Evolutionary conservation across 2,113 vertebrate genomes (phyloP).

Genomic region (Scopus umbretta): DNA sequence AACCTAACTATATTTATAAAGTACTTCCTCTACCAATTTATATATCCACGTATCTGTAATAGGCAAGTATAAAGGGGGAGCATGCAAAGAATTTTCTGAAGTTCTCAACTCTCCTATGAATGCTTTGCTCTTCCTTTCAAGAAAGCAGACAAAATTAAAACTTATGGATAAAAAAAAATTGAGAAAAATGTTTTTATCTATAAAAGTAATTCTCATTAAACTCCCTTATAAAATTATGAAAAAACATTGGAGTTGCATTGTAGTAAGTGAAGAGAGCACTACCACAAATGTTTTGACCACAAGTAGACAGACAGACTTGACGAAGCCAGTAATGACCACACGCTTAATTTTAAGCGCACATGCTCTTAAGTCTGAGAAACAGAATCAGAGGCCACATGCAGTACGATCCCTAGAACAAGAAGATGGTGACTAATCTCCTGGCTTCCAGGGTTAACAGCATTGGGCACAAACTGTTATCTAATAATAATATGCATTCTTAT

Average conservation of each 20-base stretch:
- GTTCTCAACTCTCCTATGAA: background rate
- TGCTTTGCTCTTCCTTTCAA: background rate
- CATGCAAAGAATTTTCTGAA: background rate
- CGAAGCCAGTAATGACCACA: background rate
- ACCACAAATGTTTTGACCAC: background rate
- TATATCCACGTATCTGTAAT: fast-evolving
- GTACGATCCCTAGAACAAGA: background rate
- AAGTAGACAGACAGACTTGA: fast-evolving
- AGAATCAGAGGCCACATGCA: background rate
- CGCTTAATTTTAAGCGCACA: background rate
- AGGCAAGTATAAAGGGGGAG: background rate
- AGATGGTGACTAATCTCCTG: background rate
- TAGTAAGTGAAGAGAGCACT: background rate
- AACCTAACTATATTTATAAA: background rate
- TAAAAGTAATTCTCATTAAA: background rate
- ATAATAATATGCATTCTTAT: background rate
- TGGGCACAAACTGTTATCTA: background rate
- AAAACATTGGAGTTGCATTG: background rate
- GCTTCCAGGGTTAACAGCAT: background rate
- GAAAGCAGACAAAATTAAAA: background rate
- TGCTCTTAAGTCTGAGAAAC: background rate
- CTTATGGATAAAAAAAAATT: background rate
- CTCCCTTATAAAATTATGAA: background rate
- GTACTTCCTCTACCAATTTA: background rate
- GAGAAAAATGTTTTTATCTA: background rate